Evolutionary conservation across 2,113 vertebrate species (phyloP).

Genomic region (Stegostoma tigrinum): DNA sequence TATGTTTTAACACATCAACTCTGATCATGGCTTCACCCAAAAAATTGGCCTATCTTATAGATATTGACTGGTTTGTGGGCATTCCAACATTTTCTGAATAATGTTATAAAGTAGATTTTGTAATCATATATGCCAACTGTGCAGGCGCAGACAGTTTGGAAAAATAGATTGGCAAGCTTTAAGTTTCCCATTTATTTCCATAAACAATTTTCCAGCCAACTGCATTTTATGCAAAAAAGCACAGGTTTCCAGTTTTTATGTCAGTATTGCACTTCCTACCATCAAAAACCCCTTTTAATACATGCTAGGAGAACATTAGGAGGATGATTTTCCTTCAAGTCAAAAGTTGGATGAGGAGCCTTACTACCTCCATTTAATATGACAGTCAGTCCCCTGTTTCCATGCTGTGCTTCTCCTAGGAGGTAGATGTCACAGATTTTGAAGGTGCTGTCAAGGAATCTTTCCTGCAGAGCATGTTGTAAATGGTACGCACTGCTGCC

Average conservation of each 20-base stretch:
- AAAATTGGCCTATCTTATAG: neutral
- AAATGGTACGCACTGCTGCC: too few species aligned
- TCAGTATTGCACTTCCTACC: neutral
- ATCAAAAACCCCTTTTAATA: neutral
- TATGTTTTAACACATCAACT: neutral
- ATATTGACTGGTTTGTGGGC: constrained; percentile 15
- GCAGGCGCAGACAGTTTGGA: neutral
- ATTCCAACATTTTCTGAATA: constrained; percentile 16
- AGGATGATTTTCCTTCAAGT: neutral
- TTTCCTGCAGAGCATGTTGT: too few species aligned
- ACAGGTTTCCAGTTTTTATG: neutral
- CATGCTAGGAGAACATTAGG: neutral
- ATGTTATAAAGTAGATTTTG: neutral
- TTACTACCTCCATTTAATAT: neutral
- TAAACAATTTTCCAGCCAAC: neutral
- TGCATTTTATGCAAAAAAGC: neutral
- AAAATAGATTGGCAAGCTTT: neutral
- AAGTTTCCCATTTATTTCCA: neutral
- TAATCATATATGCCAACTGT: neutral
- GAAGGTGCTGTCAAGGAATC: too few species aligned
- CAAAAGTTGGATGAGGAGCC: neutral
- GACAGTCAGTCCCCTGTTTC: neutral
- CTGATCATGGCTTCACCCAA: neutral
- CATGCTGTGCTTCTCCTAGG: too few species aligned
- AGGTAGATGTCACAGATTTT: too few species aligned